phyloP scores from a whole-genome alignment of 2,888 invertebrate genomes.

The Tigriopus californicus region DNA sequence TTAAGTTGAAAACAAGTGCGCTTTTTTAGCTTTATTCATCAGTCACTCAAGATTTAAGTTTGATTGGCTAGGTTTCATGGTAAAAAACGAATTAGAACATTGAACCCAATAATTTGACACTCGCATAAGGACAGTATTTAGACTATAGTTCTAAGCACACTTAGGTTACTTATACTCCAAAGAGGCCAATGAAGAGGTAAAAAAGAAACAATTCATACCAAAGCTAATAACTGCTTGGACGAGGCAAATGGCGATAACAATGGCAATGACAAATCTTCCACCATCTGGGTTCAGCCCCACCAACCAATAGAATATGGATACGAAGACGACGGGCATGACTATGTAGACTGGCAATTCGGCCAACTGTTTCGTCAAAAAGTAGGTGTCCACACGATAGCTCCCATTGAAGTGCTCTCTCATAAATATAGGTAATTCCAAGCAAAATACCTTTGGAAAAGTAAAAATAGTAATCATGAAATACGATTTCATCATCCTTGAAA shows the following conservation, averaged over 20 bases:
- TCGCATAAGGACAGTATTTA: too few relatives aligned
- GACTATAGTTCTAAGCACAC: too few relatives aligned
- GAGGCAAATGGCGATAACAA: constrained; percentile 50
- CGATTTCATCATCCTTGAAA: too few relatives aligned
- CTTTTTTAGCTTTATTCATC: too few relatives aligned
- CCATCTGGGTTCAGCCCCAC: constrained; percentile 56
- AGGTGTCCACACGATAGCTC: constrained; percentile 74
- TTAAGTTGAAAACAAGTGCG: too few relatives aligned
- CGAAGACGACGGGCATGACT: constrained; percentile 60
- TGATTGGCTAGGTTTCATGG: too few relatives aligned
- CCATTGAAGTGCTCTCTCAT: constrained; percentile 70
- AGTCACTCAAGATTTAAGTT: too few relatives aligned
- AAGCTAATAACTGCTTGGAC: constrained; percentile 75
- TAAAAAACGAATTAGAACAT: too few relatives aligned
- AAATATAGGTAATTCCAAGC: constrained; percentile 70
- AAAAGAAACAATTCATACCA: too few relatives aligned
- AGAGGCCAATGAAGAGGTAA: too few relatives aligned
- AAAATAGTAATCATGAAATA: constrained; percentile 1
- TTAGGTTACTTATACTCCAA: too few relatives aligned
- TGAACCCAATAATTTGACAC: too few relatives aligned
- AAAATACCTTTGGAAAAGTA: constrained; percentile 47
- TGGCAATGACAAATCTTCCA: constrained; percentile 41
- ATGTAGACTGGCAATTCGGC: constrained; percentile 74
- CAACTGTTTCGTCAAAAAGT: constrained; percentile 72
- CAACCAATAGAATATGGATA: constrained; percentile 66